A percentile compares a stretch with the other conserved stretches of the same genome.
Evolutionary conservation across 2,113 vertebrate species (phyloP).

Genomic region (Gnathochromis pfefferi): DNA sequence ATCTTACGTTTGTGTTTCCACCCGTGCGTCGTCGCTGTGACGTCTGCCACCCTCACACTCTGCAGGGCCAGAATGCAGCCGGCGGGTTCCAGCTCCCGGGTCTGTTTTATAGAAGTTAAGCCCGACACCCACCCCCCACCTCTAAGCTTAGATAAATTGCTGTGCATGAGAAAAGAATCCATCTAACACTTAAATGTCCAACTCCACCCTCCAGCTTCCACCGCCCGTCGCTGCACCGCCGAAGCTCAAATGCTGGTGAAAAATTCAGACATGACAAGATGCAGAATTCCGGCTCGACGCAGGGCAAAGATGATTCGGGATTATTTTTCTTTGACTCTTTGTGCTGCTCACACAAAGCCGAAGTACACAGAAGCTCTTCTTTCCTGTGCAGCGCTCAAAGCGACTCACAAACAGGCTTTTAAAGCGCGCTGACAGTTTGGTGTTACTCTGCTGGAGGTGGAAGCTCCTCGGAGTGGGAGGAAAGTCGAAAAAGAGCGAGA

Average conservation of each 20-base stretch:
- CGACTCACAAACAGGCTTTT: background rate
- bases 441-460: background rate
- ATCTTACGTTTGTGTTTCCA: background rate
- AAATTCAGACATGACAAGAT: background rate
- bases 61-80: background rate
- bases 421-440: background rate
- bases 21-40: background rate
- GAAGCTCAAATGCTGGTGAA: background rate
- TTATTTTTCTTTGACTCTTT: background rate
- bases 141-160: too few species aligned
- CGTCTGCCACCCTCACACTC: background rate
- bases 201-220: background rate
- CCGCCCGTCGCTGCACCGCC: fast-evolving
- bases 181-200: background rate
- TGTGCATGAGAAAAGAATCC: background rate
- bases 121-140: fast-evolving
- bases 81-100: background rate
- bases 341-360: background rate
- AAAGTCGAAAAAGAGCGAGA: background rate
- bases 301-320: background rate
- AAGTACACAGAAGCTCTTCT: background rate
- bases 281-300: fast-evolving
- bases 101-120: background rate
- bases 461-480: background rate
- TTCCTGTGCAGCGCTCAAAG: background rate